Percentiles rank a stretch among this genome's conserved stretches.
Evolutionary conservation across 1,140 invertebrate genomes (phyloP).

Genomic region (Calephelis virginiensis): DNA sequence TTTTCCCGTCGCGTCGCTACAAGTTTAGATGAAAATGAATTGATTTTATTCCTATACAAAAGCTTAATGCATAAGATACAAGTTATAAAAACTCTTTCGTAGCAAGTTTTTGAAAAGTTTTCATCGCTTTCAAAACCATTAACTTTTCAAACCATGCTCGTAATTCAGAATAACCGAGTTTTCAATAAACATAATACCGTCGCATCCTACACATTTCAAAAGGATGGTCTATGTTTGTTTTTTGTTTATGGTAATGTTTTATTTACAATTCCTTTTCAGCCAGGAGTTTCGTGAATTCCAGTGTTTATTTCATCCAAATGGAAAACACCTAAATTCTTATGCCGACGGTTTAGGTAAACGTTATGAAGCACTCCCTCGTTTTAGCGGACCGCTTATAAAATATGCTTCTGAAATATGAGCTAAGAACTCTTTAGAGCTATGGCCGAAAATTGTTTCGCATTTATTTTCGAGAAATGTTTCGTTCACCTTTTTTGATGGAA

Average conservation of each 20-base stretch:
- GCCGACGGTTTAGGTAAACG: slow-evolving; percentile 29
- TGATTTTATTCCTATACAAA: no score
- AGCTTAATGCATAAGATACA: no score
- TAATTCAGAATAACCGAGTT: not conserved
- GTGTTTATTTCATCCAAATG: slow-evolving; percentile 12
- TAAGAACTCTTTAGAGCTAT: slow-evolving; percentile 38
- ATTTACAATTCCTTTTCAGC: slow-evolving; percentile 7
- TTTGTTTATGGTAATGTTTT: slow-evolving; percentile 14
- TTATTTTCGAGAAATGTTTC: slow-evolving; percentile 14
- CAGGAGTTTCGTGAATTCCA: slow-evolving; percentile 10
- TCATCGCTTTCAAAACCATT: no score
- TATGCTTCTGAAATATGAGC: slow-evolving; percentile 53
- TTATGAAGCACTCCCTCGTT: slow-evolving; percentile 32
- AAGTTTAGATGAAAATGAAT: no score
- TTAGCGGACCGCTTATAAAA: slow-evolving; percentile 50
- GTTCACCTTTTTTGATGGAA: not conserved
- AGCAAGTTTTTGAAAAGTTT: no score
- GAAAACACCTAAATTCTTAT: slow-evolving; percentile 17
- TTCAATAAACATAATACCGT: not conserved
- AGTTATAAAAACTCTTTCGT: no score
- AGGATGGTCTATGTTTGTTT: slow-evolving; percentile 5
- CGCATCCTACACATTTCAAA: not conserved
- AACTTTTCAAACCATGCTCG: no score
- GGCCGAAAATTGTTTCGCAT: slow-evolving; percentile 40
- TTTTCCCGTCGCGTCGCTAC: no score